Evolutionary conservation across 2,888 invertebrate genomes (phyloP), one percentile per base, ranked within the genome.

Genomic region (Troides oblongomaculatus): DNA sequence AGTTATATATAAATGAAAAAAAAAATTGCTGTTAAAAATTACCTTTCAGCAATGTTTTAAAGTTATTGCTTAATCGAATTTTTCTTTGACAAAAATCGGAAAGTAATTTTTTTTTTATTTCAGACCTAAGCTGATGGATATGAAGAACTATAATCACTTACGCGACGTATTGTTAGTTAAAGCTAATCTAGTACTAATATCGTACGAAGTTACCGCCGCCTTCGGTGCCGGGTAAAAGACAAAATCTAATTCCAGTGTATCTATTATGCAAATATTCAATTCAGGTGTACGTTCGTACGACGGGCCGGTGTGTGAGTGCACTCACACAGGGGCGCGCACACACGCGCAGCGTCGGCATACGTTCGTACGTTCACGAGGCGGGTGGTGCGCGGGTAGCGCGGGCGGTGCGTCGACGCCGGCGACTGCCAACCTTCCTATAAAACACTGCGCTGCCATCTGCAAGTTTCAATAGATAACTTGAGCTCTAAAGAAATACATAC

Each of bases 381-480:
- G 74, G 81, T 65, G 2, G 76, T 69, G 78, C 69, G 75, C 72
- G 70, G 76, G 79, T 78, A 78, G 74, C 71, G 75, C 74, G 75
- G 72, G 77, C 71, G 75, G 78, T 73, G 76, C 77, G 81, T 78
- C 81, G 81, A 75, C 81, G 80, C 74, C 78, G 74, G 72, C 79
- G 79, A 78, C 81, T 78, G 80, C 79, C 85, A 84, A 83, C 87
- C 82, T 83, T 85, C 79, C 85, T 88, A 92, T 92, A 92, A 88
- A 92, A 90, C 84, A 89, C 87, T 83, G 85, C 88, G 86, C 90
- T 87, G 92, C 91, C 92, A 90, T 92, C 92, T 92, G 88, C 89
- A 89, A 88, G 92, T 90, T 91, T 90, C 88, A 91, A 92, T 92
- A 88, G 88, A 88, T 88, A 92, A 92, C 92, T 90, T 86, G 90